Evolutionary conservation across 2,888 invertebrate genomes (phyloP), one percentile per base, ranked within the genome.

Genomic region (Patella caerulea): DNA sequence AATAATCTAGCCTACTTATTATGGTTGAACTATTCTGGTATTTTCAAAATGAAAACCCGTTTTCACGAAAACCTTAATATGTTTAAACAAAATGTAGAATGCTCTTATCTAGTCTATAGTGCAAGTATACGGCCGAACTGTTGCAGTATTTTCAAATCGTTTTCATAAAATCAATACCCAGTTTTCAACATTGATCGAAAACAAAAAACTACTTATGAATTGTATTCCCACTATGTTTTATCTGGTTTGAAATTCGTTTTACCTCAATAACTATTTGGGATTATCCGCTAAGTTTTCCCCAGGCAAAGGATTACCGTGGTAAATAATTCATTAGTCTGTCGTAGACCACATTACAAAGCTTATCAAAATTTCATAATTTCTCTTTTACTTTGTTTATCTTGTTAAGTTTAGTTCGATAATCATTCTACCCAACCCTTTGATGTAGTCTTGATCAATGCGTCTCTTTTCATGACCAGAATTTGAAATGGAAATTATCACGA

Each of bases 211-310:
- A 45, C 45, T 45, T 45, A 45, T 45, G 45, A 45, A 45, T 45
- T 45, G 45, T 45, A 45, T 45, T 45, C 9, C 45, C 45, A 45
- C 45, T 45, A 45, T 45, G 45, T 45, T 45, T 45, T 45, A 45
- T 45, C 45, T 45, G 45, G 45, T 45, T 45, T 45, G 45, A 45
- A 45, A 45, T 65, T 65, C 65, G 19, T 65, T 65, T 65, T 24
- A 65, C 65, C 19, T 65, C 19, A 65, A 65, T 65, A 24, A 65
- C 65, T 65, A 65, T 14, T 65, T 65, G 65, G 65, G 65, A 65
- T 65, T 65, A 65, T 65, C 65, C 65, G 65, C 19, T 65, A 65
- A 65, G 65, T 65, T 65, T 65, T 65, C 65, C 65, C 65, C 65
- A 65, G 65, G 65, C 65, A 24, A 65, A 65, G 24, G 65, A 65